Evolutionary conservation across 1,140 invertebrate species (phyloP).

Genomic region (Aphelenchoides besseyi): DNA sequence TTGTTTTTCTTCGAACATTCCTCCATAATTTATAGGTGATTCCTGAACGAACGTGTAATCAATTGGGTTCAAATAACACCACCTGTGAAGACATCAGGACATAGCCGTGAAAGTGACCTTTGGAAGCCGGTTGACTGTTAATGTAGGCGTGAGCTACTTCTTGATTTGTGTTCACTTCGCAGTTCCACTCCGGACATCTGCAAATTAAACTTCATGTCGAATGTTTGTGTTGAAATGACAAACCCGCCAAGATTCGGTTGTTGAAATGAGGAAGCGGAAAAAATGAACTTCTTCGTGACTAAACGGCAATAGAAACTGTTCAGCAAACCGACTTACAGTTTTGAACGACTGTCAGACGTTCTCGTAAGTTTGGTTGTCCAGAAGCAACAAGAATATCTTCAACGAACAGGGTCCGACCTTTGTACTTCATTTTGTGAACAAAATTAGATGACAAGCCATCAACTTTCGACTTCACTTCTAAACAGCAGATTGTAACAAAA

Average conservation of each 20-base stretch:
- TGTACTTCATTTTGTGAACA: constrained; percentile 4
- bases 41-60: constrained; percentile 32
- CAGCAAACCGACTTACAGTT: not conserved
- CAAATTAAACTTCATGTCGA: too few species aligned
- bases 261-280: constrained; percentile 3
- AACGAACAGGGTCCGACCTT: not conserved
- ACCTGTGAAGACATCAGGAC: constrained; percentile 54
- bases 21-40: constrained; percentile 33
- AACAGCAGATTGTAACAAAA: not conserved
- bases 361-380: not conserved
- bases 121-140: not conserved
- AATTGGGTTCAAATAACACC: constrained; percentile 15
- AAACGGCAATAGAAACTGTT: not conserved
- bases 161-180: constrained; percentile 38
- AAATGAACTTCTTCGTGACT: constrained; percentile 2
- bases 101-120: constrained; percentile 31
- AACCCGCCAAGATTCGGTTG: constrained; percentile 44
- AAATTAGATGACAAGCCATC: not conserved
- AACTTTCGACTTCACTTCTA: not conserved
- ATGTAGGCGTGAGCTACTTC: constrained; percentile 30
- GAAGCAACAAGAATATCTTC: not conserved
- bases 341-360: not conserved
- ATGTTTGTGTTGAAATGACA: too few species aligned
- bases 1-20: not conserved
- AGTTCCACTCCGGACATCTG: constrained; percentile 62